Base-by-base conservation (phyloP, 2,888 invertebrate genomes). In the Drosophila mayaguana region DNA sequence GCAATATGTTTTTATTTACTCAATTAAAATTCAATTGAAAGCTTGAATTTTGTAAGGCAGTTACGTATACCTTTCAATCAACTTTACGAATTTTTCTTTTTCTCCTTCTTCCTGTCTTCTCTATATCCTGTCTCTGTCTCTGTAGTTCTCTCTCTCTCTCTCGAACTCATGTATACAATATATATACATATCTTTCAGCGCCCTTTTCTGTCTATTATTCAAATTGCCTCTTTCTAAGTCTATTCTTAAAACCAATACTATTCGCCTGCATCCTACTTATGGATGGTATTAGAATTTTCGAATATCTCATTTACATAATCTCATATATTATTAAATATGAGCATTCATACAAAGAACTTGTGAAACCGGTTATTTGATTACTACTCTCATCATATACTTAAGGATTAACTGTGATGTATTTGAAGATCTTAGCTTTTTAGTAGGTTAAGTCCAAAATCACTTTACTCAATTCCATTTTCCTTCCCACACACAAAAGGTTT, bases 381-480 rank as follows among this genome's bases (percentile, higher is more conserved):
- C 32, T 2, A 16, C 20, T 16, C 20, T 5, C 0, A 34, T 22
- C 32, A 4, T 22, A 48, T 48, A 16, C 38, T 48, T 32, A 59
- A 18, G 25, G 40, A 48, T 48, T 48, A 36, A 2, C 32, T 18
- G 38, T 32, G 36, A 38, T 12, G 22, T 43, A 7, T 38, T 32
- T 32, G 20, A 12, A 7, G 12, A 38, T 36, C 51, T 28, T 11
- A 8, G 12, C 14, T 28, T 38, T 14, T 11, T 12, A 68, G 22
- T 68, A 38, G 70, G 72, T 69, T 57, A 76, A 69, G 20, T 50
- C 36, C 28, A 50, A 50, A 53, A 18, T 22, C 59, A 46, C 22
- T 40, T 54, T 4, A 22, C 25, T 55, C 43, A 9, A 6, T 45
- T 11, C 7, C 22, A 25, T 40, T 38, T 46, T 25, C 14, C 25